Evolutionary conservation across 2,888 invertebrate genomes (phyloP), one percentile per base, ranked within the genome.

Genomic region (Lasioglossum vierecki): DNA sequence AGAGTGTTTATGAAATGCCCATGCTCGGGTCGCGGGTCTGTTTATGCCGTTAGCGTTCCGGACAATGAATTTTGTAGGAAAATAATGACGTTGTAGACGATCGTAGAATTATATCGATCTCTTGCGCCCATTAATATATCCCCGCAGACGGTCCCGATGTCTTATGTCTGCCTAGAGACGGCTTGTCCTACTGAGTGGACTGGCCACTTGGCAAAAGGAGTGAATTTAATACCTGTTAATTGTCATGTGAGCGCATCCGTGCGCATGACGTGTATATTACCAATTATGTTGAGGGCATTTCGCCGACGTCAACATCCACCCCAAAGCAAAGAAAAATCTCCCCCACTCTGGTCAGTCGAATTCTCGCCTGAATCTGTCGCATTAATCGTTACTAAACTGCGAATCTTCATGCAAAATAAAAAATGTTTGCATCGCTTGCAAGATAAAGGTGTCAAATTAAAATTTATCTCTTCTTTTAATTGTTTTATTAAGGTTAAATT

Each of bases 151-250:
- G 9, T 79, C 46, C 35, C 63, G 60, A 86, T 70, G 79, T 70
- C 79, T 44, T 66, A 79, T 71, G 81, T 79, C 84, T 74, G 81
- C 68, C 74, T 77, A 80, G 85, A 90, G 88, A 88, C 86, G 80
- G 78, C 82, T 83, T 82, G 88, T 88, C 85, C 87, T 80, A 83
- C 83, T 88, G 82, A 82, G 83, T 72, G 79, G 80, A 76, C 80
- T 68, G 76, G 76, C 86, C 80, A 87, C 85, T 90, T 90, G 90
- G 90, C 89, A 87, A 79, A 74, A 70, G 80, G 49, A 70, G 78
- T 70, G 86, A 85, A 83, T 89, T 88, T 86, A 89, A 81, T 89
- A 88, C 90, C 86, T 90, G 89, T 90, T 89, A 89, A 89, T 88
- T 86, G 83, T 90, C 86, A 83, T 70, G 82, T 84, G 90, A 88